phyloP scores from a whole-genome alignment of 2,113 vertebrate species.

The Caretta caretta region DNA sequence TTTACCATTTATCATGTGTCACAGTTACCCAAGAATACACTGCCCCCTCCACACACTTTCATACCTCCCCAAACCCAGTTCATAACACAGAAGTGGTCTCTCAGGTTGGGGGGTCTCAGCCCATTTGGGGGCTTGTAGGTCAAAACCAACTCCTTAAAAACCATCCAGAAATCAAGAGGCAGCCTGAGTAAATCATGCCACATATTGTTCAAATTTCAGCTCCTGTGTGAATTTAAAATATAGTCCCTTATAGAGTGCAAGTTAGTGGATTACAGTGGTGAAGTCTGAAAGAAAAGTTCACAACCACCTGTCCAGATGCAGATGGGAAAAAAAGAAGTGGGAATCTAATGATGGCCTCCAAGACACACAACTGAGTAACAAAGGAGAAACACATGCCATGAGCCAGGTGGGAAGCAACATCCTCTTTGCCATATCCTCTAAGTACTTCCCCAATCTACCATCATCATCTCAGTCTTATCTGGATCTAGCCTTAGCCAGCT shows the following conservation, averaged over 20 bases:
- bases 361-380: neutral
- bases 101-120: neutral
- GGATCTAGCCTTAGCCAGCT: neutral
- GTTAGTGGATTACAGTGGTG: neutral
- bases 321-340: neutral
- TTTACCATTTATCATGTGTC: neutral
- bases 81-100: neutral
- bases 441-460: neutral
- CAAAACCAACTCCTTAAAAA: neutral
- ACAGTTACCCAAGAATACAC: neutral
- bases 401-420: neutral
- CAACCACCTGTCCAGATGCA: neutral
- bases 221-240: neutral
- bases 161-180: neutral
- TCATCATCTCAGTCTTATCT: neutral
- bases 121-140: neutral
- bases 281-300: neutral
- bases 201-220: neutral
- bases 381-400: neutral
- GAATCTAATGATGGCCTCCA: neutral
- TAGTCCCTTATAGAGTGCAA: neutral
- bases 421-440: accelerated
- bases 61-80: neutral
- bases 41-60: neutral
- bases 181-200: neutral